These are phyloP conservation scores for Mycalesis mineus DNA, from an alignment of 2,888 invertebrate genomes.

Conservation along the genomic window DNA sequence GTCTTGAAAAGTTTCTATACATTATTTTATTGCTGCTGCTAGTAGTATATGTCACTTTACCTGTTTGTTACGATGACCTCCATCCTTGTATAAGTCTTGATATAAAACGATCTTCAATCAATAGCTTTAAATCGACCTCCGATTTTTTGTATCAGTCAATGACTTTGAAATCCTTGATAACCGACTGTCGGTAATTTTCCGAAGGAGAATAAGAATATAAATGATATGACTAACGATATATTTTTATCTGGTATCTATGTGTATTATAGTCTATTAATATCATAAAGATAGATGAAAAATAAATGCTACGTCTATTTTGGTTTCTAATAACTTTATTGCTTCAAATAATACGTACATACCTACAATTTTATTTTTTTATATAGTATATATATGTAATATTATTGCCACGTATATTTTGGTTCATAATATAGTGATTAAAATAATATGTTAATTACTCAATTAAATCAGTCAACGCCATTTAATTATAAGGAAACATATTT, in stretches of 20 bases:
- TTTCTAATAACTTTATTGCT: too few relatives aligned
- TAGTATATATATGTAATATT: not conserved
- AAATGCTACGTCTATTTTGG: too few relatives aligned
- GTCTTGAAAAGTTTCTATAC: too few relatives aligned
- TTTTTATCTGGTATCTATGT: not conserved
- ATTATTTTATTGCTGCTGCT: too few relatives aligned
- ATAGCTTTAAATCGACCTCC: conserved; percentile 3
- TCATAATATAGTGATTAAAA: too few relatives aligned
- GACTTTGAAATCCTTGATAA: conserved; percentile 6
- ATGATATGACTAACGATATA: not conserved
- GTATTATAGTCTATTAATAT: too few relatives aligned
- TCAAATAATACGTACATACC: too few relatives aligned
- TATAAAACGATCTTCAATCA: not conserved
- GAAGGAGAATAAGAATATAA: not conserved
- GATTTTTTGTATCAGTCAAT: conserved; percentile 5
- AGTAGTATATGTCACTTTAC: too few relatives aligned
- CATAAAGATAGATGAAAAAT: too few relatives aligned
- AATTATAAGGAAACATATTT: not conserved
- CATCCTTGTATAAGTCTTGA: not conserved
- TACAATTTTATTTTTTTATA: not conserved
- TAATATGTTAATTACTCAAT: too few relatives aligned
- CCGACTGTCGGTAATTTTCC: not conserved
- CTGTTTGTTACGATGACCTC: not conserved
- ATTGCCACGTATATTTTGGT: too few relatives aligned
- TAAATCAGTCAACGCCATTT: not conserved